Evolutionary conservation across 2,113 vertebrate genomes (phyloP).

Genomic region (Pterocles burchelli): DNA sequence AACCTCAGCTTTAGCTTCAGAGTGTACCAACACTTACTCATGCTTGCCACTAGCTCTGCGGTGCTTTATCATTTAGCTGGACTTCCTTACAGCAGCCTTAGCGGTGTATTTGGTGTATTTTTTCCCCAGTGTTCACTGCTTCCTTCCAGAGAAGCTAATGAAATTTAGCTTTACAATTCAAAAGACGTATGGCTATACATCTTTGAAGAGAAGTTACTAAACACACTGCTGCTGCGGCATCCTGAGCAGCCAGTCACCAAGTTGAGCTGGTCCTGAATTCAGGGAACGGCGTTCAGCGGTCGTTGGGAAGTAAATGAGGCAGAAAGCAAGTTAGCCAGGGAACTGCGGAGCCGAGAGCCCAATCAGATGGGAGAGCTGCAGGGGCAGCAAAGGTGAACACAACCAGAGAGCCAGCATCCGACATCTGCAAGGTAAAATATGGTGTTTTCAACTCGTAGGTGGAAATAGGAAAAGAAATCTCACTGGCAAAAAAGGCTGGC

Average conservation of each 20-base stretch:
- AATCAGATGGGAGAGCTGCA: constrained; percentile 10
- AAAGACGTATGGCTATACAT: not conserved
- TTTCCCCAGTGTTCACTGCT: not conserved
- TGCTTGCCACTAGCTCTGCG: not conserved
- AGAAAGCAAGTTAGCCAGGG: constrained; percentile 29
- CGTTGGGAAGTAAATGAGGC: constrained; percentile 46
- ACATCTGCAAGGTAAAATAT: not conserved
- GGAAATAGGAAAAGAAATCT: not conserved
- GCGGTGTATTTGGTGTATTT: not conserved
- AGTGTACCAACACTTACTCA: not conserved
- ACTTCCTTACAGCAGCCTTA: not conserved
- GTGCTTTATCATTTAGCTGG: not conserved
- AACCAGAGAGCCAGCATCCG: not conserved
- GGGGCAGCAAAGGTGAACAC: constrained; percentile 11
- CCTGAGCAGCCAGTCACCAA: not conserved
- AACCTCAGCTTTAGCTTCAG: not conserved
- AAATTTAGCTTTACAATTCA: not conserved
- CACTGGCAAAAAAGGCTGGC: not conserved
- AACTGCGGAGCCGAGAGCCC: not conserved
- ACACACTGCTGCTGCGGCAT: not conserved
- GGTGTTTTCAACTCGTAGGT: not conserved
- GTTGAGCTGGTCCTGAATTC: not conserved
- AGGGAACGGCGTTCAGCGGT: not conserved
- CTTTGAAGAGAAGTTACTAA: not conserved
- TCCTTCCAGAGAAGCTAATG: not conserved